These are phyloP conservation scores for Hylaeus volcanicus DNA, from an alignment of 1,140 invertebrate genomes.

Conservation along the genomic window DNA sequence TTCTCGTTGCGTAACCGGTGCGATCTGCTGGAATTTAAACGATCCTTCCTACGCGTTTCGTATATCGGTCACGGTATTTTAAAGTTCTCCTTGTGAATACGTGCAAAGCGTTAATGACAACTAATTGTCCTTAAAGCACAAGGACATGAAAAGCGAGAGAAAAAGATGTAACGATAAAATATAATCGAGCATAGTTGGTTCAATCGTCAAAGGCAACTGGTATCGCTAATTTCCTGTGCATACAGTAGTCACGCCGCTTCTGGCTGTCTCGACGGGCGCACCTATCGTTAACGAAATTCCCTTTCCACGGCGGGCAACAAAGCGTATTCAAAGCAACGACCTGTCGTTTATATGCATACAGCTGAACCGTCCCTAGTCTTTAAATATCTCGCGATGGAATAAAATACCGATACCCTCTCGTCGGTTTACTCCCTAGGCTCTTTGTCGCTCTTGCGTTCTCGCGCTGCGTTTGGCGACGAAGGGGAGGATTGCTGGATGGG, in stretches of 20 bases:
- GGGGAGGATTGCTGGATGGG: background rate
- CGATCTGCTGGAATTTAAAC: too few relatives aligned
- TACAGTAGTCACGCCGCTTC: conserved; percentile 7
- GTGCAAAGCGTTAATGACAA: too few relatives aligned
- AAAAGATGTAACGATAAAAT: background rate
- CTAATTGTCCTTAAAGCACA: too few relatives aligned
- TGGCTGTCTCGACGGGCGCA: conserved; percentile 9
- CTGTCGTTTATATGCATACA: conserved; percentile 61
- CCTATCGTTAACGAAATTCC: conserved; percentile 58
- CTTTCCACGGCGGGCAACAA: conserved; percentile 48
- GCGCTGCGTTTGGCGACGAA: background rate
- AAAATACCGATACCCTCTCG: conserved; percentile 55
- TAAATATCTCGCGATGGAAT: conserved; percentile 58
- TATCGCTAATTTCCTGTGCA: conserved; percentile 26
- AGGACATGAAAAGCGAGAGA: too few relatives aligned
- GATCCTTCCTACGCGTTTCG: too few relatives aligned
- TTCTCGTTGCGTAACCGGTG: background rate
- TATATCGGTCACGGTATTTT: too few relatives aligned
- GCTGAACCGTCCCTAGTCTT: conserved; percentile 41
- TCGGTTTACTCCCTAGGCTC: conserved; percentile 9
- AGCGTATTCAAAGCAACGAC: conserved; percentile 62
- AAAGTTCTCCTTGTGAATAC: too few relatives aligned
- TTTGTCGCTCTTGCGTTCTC: background rate
- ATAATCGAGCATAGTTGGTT: background rate
- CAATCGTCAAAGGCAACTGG: conserved; percentile 18